phyloP scores from a whole-genome alignment of 1,140 invertebrate species.

The Propsilocerus akamusi region DNA sequence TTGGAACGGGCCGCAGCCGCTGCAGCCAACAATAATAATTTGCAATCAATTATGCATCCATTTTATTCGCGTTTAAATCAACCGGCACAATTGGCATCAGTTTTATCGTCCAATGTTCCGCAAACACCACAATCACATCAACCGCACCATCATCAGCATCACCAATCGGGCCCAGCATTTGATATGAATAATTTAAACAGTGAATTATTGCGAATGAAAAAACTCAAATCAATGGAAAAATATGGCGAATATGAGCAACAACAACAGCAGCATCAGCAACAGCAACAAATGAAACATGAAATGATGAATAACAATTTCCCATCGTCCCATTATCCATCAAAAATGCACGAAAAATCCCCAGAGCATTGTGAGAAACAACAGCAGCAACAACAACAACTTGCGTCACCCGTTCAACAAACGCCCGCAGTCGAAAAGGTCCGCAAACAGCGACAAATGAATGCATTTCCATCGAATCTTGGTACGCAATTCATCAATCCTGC shows the following conservation, averaged over 20 bases:
- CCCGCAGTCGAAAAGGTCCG: background rate
- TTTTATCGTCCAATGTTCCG: no score
- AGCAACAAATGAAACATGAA: no score
- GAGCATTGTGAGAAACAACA: no score
- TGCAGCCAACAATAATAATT: conserved; percentile 1
- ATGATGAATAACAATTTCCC: background rate
- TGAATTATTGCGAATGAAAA: background rate
- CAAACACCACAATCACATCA: background rate
- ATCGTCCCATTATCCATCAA: no score
- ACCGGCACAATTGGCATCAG: background rate
- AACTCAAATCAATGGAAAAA: background rate
- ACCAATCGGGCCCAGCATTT: no score
- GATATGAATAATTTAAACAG: conserved; percentile 2
- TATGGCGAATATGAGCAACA: background rate
- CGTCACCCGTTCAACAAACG: background rate
- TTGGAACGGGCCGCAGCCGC: background rate
- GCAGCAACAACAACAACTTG: background rate
- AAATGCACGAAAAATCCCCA: background rate
- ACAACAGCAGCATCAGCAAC: background rate
- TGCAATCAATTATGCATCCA: conserved; percentile 3
- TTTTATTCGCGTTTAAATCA: conserved; percentile 2
- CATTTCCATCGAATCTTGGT: conserved; percentile 63
- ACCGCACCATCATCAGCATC: background rate
- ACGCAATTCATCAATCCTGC: conserved; percentile 81
- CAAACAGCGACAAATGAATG: background rate